A percentile compares a stretch with the other conserved stretches of the same genome.
These are phyloP conservation scores for Vidua chalybeata DNA, from an alignment of 2,113 vertebrate species.

Conservation along the genomic window DNA sequence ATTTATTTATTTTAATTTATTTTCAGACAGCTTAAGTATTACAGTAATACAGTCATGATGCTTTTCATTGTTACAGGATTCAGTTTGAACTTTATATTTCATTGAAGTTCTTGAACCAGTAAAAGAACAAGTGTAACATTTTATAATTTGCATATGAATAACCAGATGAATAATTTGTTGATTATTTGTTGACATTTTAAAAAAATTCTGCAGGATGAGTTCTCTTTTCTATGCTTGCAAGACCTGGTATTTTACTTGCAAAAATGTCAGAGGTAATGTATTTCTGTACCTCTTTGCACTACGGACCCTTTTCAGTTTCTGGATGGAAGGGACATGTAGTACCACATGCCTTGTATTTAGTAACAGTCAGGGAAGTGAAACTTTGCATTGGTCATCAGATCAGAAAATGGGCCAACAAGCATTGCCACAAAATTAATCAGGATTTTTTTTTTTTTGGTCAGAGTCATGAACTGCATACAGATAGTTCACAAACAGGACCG, in stretches of 20 bases:
- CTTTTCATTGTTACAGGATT: not conserved
- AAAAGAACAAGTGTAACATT: not conserved
- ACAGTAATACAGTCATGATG: not conserved
- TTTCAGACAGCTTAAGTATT: not conserved
- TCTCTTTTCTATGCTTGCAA: not conserved
- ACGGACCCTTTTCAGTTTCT: not conserved
- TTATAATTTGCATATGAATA: not conserved
- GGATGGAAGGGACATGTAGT: not conserved
- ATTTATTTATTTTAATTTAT: not conserved
- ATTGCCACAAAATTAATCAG: not conserved
- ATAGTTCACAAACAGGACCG: not conserved
- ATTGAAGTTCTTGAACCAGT: not conserved
- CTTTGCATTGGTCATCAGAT: not conserved
- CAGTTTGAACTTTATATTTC: not conserved
- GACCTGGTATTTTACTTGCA: not conserved
- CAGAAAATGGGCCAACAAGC: not conserved
- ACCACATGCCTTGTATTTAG: not conserved
- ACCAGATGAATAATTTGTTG: not conserved
- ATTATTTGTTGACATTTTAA: not conserved
- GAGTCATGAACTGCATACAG: not conserved
- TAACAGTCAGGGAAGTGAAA: not conserved
- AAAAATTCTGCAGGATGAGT: not conserved
- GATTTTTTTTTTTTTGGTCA: not conserved
- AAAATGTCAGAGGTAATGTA: not conserved
- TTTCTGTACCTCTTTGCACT: not conserved